Percentiles rank a stretch among this genome's conserved stretches.
These are phyloP conservation scores for Xylota sylvarum DNA, from an alignment of 2,888 invertebrate genomes.

Conservation along the genomic window DNA sequence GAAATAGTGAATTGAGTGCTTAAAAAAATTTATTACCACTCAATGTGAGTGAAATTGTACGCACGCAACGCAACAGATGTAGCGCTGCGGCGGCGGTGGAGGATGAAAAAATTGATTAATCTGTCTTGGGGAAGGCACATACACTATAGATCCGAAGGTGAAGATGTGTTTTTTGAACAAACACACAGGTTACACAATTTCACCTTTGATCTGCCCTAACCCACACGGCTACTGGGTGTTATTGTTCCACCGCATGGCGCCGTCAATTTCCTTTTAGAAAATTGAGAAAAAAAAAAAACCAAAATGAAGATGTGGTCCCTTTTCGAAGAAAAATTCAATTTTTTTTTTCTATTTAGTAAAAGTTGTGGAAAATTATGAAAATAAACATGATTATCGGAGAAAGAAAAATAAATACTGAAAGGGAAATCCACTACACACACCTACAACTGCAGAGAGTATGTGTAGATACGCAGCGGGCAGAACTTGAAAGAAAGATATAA, in stretches of 20 bases:
- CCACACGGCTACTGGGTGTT: conserved; percentile 56
- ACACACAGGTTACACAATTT: conserved; percentile 72
- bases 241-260: conserved; percentile 75
- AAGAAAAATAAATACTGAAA: conserved; percentile 73
- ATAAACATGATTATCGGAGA: conserved; percentile 73
- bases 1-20: conserved; percentile 56
- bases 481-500: conserved; percentile 66
- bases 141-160: conserved; percentile 39
- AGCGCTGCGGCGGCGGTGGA: background rate
- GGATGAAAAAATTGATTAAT: conserved; percentile 73
- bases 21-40: conserved; percentile 68
- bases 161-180: conserved; percentile 65
- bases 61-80: conserved; percentile 25
- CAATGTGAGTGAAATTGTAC: conserved; percentile 68
- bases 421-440: conserved; percentile 45
- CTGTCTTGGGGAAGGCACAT: conserved; percentile 17
- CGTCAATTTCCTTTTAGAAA: conserved; percentile 57
- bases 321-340: conserved; percentile 25
- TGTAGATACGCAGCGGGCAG: conserved; percentile 42
- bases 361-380: conserved; percentile 77
- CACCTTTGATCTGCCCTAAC: conserved; percentile 72
- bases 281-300: conserved; percentile 22
- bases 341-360: conserved; percentile 59
- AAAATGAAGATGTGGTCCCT: conserved; percentile 63
- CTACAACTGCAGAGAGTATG: conserved; percentile 46